Evolutionary conservation across 2,888 invertebrate species (phyloP).

Genomic region (Brenthis daphne): DNA sequence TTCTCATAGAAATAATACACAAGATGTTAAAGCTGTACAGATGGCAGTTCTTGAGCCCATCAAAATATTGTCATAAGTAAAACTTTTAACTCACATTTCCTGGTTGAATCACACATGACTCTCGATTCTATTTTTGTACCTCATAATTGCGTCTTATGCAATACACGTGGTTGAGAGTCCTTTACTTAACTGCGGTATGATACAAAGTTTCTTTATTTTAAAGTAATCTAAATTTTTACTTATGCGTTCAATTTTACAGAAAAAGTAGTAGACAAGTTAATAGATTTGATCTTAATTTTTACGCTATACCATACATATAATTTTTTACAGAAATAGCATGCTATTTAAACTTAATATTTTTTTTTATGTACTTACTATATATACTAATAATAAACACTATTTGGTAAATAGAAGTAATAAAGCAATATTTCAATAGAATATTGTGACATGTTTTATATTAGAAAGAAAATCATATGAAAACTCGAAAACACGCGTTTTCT

Average conservation of each 20-base stretch:
- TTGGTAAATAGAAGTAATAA: too few species aligned
- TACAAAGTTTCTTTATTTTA: conserved; percentile 10
- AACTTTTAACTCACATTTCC: conserved; percentile 25
- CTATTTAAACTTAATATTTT: too few species aligned
- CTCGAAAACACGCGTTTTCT: too few species aligned
- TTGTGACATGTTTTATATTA: too few species aligned
- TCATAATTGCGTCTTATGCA: conserved; percentile 32
- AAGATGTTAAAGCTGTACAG: conserved; percentile 2
- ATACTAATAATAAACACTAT: too few species aligned
- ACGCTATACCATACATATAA: too few species aligned
- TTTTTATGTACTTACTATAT: too few species aligned
- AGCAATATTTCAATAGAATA: too few species aligned
- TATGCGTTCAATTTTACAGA: background rate
- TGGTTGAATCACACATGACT: conserved; percentile 30
- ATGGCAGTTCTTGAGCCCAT: conserved; percentile 11
- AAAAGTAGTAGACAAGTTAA: too few species aligned
- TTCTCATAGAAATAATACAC: background rate
- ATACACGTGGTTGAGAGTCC: conserved; percentile 28
- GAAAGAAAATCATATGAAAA: too few species aligned
- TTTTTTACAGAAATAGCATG: too few species aligned
- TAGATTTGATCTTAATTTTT: too few species aligned
- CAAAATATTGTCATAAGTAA: conserved; percentile 20
- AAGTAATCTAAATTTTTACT: conserved; percentile 1
- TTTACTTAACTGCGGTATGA: conserved; percentile 10
- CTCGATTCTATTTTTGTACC: conserved; percentile 30